Base-by-base conservation (phyloP, 1,140 invertebrate species). In the Drosophila elegans region DNA sequence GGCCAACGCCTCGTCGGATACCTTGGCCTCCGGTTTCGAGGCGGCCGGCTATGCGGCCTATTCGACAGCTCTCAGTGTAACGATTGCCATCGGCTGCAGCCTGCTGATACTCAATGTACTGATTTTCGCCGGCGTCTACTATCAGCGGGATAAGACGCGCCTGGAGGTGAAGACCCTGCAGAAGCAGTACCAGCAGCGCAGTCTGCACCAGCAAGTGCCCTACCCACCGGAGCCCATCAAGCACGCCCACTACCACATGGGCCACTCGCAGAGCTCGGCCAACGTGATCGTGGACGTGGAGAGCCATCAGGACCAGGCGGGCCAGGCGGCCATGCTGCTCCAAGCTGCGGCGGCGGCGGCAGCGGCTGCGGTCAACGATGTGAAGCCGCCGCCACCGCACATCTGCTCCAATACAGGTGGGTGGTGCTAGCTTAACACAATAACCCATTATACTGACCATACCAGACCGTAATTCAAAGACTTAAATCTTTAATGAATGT, bases 71-170 rank as follows among this genome's bases (percentile, higher is more conserved):
- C 92, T 98, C 3, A 97, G 96, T 86, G 96, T 98, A 0, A 98
- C 97, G 2, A 97, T 99, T 79, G 97, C 97, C 34, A 98, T 99
- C 60, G 98, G 98, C 9, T 98, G 97, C 80, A 97, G 96, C 11
- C 93, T 98, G 25, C 94, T 98, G 11, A 96, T 98, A 77, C 93
- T 98, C 12, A 99, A 98, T 90, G 96, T 98, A 1, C 93, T 99
- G 12, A 97, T 99, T 78, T 98, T 98, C 84, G 97, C 97, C 39
- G 97, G 97, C 4, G 97, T 98, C 0, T 98, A 98, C 84, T 98
- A 98, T 91, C 97, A 98, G 90, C 94, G 97, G 11, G 97, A 98
- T 86, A 97, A 97, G 90, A 95, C 96, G 12, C 94, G 96, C 71
- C 94, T 96, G 95, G 96, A 97, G 93, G 96, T 96, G n/a, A 96